A percentile compares a stretch with the other conserved stretches of the same genome.
Conservation (phyloP, 2,113 vertebrate species). For the Mustela nigripes region DNA sequence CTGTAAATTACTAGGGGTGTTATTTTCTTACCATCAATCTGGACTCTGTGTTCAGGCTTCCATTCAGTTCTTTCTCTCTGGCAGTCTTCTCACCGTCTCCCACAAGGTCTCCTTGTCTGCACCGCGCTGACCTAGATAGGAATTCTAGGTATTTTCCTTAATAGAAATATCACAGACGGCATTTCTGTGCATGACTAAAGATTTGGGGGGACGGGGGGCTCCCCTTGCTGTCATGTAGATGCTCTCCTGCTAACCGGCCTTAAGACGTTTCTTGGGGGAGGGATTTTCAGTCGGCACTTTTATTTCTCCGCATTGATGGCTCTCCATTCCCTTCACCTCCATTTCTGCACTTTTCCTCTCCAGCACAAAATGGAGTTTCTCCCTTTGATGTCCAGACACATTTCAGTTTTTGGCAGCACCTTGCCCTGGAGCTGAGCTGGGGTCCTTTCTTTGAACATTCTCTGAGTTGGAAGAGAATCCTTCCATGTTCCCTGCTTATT, state of each 20-base stretch:
- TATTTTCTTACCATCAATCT: slow-evolving; percentile 31
- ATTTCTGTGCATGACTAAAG: not conserved
- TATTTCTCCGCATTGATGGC: too few species aligned
- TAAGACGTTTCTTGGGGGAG: not conserved
- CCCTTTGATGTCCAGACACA: not conserved
- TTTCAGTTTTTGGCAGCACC: fast-evolving
- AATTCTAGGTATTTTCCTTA: slow-evolving; percentile 54
- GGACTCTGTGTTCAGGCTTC: not conserved
- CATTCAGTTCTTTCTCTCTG: not conserved
- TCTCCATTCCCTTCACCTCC: not conserved
- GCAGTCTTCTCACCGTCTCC: not conserved
- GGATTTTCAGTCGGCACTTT: not conserved
- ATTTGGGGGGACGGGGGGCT: too few species aligned
- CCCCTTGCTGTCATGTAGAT: not conserved
- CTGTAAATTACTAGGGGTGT: not conserved
- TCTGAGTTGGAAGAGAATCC: not conserved
- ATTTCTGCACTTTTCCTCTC: not conserved
- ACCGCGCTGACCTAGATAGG: not conserved
- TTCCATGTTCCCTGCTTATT: not conserved
- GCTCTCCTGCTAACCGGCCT: not conserved
- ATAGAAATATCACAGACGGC: not conserved
- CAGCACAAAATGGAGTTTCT: not conserved
- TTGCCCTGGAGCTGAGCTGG: not conserved
- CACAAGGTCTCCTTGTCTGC: not conserved
- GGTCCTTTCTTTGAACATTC: not conserved